Base-by-base conservation (phyloP, 64 coral and sea anemone species). In the Hydrozoanthus tunicans region DNA sequence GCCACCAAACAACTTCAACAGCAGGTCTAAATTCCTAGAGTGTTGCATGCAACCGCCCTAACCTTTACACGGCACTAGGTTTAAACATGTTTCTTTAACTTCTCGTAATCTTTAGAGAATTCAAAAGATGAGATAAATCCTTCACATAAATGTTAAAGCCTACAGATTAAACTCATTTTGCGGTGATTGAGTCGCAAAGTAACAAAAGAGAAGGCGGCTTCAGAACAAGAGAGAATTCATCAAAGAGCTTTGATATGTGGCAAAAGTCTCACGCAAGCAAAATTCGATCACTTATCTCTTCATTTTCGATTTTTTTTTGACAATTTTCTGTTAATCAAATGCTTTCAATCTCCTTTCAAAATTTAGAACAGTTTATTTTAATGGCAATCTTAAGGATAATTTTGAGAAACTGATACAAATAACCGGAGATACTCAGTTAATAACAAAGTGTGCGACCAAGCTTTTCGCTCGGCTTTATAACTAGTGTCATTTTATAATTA, bases 401-500 rank as follows among this genome's bases (percentile, higher is more conserved):
- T 57, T 57, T 26, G 53, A 58, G 53, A 51, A 86, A 72, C 53
- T 71, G 66, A 26, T 8, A 27, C 72, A 25, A 23, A 25, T 17
- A 73, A 26, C 10, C 55, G 51, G 54, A 55, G 20, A 81, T 27
- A 9, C 6, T 81, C 78, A 59, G 52, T 79, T 14, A 81, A 81
- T 0, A 7, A 81, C 79, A 81, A 61, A 81, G 79, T 5, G 12
- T 24, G 58, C 58, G 14, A 5, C n/a, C 79, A 17, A 81, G 24
- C 79, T 1, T 71, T 74, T 74, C 56, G 32, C 79, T 81, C 20
- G 79, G 56, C 53, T 43, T 43, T 76, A 20, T 51, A 14, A 56
- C 68, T 70, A 20, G 24, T 59, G 4, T 58, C 54, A 58, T 88
- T 73, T 73, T 74, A 59, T 88, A 60, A 74, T 75, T 59, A 74